Evolutionary conservation across 2,113 vertebrate species (phyloP).

Genomic region (Grallaria varia): DNA sequence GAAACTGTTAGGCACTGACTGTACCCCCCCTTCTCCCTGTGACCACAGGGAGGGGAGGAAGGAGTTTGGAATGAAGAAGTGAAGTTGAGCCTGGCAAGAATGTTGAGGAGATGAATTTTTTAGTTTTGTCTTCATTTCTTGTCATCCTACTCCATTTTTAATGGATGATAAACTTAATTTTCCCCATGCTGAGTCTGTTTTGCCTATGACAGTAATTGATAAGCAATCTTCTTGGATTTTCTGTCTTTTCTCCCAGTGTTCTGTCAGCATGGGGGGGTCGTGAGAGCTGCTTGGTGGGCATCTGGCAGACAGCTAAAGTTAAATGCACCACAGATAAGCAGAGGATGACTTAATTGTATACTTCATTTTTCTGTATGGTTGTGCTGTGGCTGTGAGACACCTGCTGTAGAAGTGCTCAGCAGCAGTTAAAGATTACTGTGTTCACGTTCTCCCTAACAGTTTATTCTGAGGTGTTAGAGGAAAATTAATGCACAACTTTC

Average conservation of each 20-base stretch:
- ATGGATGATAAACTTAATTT: background rate
- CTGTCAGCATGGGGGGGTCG: background rate
- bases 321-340: background rate
- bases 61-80: background rate
- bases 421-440: background rate
- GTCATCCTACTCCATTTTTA: background rate
- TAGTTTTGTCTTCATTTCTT: background rate
- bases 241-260: background rate
- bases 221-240: background rate
- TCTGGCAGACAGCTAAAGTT: background rate
- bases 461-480: background rate
- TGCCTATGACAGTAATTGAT: background rate
- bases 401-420: background rate
- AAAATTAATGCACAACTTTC: background rate
- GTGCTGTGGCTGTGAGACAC: background rate
- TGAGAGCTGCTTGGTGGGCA: background rate
- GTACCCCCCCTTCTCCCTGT: background rate
- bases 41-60: background rate
- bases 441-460: background rate
- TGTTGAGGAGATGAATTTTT: background rate
- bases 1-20: background rate
- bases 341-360: background rate
- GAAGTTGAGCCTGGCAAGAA: background rate
- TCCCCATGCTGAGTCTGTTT: background rate
- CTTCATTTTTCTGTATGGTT: background rate